These are phyloP conservation scores for Tenualosa ilisha DNA, from an alignment of 2,797 vertebrate genomes.

Conservation along the genomic window DNA sequence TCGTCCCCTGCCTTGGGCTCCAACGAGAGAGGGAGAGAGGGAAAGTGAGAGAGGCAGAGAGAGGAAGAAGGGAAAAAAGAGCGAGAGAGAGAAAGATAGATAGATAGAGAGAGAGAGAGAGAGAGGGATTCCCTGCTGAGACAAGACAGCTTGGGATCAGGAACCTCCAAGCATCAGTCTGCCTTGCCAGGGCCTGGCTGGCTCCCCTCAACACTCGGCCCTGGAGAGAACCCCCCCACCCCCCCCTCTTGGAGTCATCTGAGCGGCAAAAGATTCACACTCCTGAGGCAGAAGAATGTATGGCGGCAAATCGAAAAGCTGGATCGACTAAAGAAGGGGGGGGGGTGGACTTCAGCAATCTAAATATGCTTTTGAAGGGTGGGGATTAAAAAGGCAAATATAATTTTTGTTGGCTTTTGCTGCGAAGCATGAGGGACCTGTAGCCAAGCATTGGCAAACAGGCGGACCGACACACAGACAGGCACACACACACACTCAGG, in stretches of 20 bases:
- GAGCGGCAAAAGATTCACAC: not conserved
- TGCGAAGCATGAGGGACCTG: not conserved
- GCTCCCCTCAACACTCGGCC: not conserved
- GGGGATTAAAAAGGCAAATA: not conserved
- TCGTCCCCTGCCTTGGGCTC: not conserved
- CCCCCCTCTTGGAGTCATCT: not conserved
- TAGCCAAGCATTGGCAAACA: not conserved
- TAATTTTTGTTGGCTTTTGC: not conserved
- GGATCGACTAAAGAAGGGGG: not conserved
- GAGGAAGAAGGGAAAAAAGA: not conserved
- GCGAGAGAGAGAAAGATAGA: not conserved
- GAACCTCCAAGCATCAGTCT: not conserved
- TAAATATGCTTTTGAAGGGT: not conserved
- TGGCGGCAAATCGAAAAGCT: not conserved
- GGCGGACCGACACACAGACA: not conserved
- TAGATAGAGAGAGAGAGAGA: not conserved
- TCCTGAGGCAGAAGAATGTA: not conserved
- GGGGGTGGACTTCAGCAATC: not conserved
- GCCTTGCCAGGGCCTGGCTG: not conserved
- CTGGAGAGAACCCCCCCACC: too few relatives aligned
- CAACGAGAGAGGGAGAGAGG: not conserved
- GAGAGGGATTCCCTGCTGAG: constrained; percentile 21
- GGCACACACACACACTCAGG: not conserved
- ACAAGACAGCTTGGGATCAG: not conserved
- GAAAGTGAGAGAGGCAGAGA: too few relatives aligned